phyloP scores from a whole-genome alignment of 2,797 vertebrate genomes.

The Bovichtus variegatus region DNA sequence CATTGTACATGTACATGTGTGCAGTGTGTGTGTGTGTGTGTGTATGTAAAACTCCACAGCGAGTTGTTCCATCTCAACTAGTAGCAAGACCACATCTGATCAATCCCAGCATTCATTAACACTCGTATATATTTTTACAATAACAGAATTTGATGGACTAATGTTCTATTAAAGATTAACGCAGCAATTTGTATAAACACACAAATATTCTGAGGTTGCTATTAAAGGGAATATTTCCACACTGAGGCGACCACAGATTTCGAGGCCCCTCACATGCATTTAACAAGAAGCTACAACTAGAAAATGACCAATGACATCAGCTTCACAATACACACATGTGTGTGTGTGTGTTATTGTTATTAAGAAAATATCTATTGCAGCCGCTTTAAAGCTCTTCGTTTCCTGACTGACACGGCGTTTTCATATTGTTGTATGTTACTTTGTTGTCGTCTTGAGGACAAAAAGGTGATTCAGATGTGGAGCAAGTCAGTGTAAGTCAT shows the following conservation, averaged over 20 bases:
- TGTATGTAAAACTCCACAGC: slow-evolving; percentile 25
- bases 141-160: slow-evolving; percentile 60
- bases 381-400: too few relatives aligned
- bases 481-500: slow-evolving; percentile 5
- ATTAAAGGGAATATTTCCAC: slow-evolving; percentile 66
- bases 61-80: slow-evolving; percentile 48
- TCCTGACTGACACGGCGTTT: too few relatives aligned
- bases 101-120: slow-evolving; percentile 57
- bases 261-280: slow-evolving; percentile 35
- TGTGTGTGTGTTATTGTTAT: too few relatives aligned
- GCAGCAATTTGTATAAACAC: slow-evolving; percentile 47
- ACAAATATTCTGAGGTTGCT: slow-evolving; percentile 42
- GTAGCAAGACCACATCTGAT: slow-evolving; percentile 68
- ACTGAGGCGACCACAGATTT: slow-evolving; percentile 8
- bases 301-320: slow-evolving; percentile 71
- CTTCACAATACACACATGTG: background rate
- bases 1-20: background rate
- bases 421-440: too few relatives aligned
- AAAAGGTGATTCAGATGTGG: background rate
- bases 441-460: too few relatives aligned
- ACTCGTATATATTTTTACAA: slow-evolving; percentile 54
- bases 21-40: background rate
- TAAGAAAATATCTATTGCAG: too few relatives aligned
- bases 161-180: slow-evolving; percentile 60
- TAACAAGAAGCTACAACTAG: slow-evolving; percentile 35